These are phyloP conservation scores for Cygnus buccinator DNA, from an alignment of 2,113 vertebrate species.

Conservation along the genomic window DNA sequence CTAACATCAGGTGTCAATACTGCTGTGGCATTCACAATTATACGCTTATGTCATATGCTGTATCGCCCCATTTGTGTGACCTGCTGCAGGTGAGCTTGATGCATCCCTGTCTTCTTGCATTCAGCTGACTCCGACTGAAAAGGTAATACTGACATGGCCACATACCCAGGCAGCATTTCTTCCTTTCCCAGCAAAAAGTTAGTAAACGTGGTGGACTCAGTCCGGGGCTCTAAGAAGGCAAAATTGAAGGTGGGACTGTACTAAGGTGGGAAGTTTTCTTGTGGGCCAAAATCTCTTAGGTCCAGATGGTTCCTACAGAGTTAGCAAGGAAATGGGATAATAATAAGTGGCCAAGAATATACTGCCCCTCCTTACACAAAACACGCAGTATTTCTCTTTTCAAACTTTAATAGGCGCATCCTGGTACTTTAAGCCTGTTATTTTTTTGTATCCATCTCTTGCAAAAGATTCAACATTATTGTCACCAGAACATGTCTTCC, in stretches of 20 bases:
- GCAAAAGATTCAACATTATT: neutral
- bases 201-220: neutral
- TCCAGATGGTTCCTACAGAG: neutral
- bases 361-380: neutral
- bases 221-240: neutral
- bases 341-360: neutral
- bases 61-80: neutral
- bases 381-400: neutral
- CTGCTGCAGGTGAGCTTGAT: neutral
- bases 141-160: neutral
- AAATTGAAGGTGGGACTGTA: neutral
- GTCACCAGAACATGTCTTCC: neutral
- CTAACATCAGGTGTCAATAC: neutral
- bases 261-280: neutral
- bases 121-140: neutral
- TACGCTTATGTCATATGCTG: neutral
- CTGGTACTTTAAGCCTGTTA: neutral
- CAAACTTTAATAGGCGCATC: neutral
- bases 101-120: neutral
- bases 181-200: neutral
- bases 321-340: neutral
- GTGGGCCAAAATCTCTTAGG: neutral
- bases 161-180: neutral
- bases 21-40: neutral
- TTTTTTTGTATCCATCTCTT: neutral